phyloP scores from a whole-genome alignment of 2,797 vertebrate species.

The Uromys caudimaculatus region DNA sequence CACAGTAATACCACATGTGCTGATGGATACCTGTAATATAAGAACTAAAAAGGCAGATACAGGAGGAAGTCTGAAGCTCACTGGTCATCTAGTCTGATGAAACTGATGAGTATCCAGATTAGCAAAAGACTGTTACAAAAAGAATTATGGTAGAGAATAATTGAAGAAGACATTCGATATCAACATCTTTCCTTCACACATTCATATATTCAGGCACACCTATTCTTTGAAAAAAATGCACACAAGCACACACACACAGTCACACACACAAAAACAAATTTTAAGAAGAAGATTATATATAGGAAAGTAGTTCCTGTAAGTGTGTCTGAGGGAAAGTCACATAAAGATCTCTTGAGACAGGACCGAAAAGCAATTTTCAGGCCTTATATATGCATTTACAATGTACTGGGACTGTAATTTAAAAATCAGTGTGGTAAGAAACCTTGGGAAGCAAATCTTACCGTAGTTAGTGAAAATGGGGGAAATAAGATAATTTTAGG shows the following conservation, averaged over 20 bases:
- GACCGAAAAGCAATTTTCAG: neutral
- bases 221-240: neutral
- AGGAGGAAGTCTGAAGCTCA: neutral
- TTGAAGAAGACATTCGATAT: neutral
- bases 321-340: no score
- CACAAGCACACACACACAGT: neutral
- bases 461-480: neutral
- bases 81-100: neutral
- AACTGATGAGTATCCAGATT: neutral
- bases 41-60: neutral
- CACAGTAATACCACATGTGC: neutral
- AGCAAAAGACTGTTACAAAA: neutral
- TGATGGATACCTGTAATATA: no score
- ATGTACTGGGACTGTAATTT: rapidly evolving
- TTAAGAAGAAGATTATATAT: no score
- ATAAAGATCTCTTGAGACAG: no score
- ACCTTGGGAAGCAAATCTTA: neutral
- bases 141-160: neutral
- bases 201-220: no score
- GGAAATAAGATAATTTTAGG: neutral
- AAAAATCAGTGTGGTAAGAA: neutral
- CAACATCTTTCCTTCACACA: neutral
- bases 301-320: no score
- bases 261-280: no score
- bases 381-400: rapidly evolving